Percentiles rank a stretch among this genome's conserved stretches.
Evolutionary conservation across 2,797 vertebrate genomes (phyloP).

Genomic region (Alosa sapidissima): DNA sequence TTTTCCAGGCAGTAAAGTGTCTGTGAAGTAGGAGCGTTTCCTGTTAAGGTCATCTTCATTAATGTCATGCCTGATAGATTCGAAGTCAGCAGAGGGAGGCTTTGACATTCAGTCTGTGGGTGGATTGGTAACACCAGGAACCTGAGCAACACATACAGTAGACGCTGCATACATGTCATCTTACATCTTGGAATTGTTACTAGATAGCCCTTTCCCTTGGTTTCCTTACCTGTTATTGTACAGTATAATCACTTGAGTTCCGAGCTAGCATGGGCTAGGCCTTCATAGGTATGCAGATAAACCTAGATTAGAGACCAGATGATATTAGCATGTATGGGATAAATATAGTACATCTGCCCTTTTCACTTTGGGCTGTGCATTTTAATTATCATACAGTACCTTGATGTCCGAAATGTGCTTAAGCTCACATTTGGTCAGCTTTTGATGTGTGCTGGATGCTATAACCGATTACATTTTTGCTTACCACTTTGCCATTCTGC

Average conservation of each 20-base stretch:
- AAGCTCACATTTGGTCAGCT: background rate
- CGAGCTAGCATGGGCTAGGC: too few relatives aligned
- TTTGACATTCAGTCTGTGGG: background rate
- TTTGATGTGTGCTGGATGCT: background rate
- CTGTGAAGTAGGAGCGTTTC: background rate
- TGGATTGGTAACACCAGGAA: background rate
- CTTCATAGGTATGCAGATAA: background rate
- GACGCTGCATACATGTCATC: background rate
- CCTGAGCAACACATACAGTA: background rate
- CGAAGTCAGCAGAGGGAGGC: background rate
- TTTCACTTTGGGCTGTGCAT: background rate
- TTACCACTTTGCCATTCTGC: background rate
- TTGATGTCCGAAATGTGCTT: background rate
- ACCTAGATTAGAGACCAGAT: background rate
- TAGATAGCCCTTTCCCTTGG: background rate
- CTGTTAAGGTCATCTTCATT: conserved; percentile 16
- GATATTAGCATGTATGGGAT: background rate
- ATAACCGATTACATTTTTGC: background rate
- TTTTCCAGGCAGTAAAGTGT: background rate
- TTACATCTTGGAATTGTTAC: background rate
- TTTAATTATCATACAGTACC: background rate
- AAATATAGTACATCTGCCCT: background rate
- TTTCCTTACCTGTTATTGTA: too few relatives aligned
- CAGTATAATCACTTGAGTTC: too few relatives aligned
- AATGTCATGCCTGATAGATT: conserved; percentile 3